Evolutionary conservation across 1,140 invertebrate species (phyloP), one percentile per base, ranked within the genome.

Genomic region (Anoplophora glabripennis): DNA sequence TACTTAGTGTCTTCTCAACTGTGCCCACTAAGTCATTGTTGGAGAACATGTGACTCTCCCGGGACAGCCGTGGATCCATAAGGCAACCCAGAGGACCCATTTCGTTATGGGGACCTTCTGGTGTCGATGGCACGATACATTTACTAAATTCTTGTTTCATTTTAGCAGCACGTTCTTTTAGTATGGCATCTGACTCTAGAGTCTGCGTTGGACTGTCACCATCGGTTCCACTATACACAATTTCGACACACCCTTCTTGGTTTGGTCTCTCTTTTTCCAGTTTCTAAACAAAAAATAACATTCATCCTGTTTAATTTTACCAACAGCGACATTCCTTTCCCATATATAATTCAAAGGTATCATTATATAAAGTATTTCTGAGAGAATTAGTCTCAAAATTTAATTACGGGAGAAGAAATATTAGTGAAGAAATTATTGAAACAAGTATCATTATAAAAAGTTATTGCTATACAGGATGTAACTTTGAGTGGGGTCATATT

Each of bases 61-160:
- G 48, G 8, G 59, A 44, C 11, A 72, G 51, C 11, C 71, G 57
- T 3, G 68, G 68, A 64, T 72, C 70, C 48, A 68, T 51, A 34
- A 66, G 28, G 33, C 56, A 61, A 11, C 46, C 46, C 9, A 51
- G 15, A 9, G 35, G 14, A 4, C 40, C 46, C 18, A 53, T 18
- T 36, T 53, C 36, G 7, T 14, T n/a, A 15, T 14, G 8, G 7
- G 42, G 35, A 40, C 47, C 36, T 40, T 52, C 38, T 34, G 34
- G 41, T 28, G 21, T 44, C 0, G 55, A 28, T 3, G 59, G 21
- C 9, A 51, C 38, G 4, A 77, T 61, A 45, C 64, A 61, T 34
- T 70, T 73, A n/a, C 67, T 69, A 45, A 77, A 79, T 53, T 80
- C 78, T 10, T 80, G 67, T 52, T 73, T 72, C 74, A 80, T 75